Conservation (phyloP, 2,113 vertebrate genomes). For the Helogale parvula region DNA sequence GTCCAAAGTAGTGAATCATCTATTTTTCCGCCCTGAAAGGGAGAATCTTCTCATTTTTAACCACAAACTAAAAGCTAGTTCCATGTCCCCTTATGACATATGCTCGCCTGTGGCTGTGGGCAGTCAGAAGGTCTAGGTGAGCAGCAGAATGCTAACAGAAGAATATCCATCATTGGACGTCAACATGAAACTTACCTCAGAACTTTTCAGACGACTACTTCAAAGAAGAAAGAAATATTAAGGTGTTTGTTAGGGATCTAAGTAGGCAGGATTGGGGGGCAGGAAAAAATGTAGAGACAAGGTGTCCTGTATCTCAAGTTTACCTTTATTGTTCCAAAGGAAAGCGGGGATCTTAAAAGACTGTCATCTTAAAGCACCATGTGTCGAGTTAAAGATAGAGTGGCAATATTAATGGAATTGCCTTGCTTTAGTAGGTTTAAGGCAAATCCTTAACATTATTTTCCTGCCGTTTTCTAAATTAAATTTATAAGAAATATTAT, state of each 20-base stretch:
- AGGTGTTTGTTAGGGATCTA: constrained; percentile 18
- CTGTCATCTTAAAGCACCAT: constrained; percentile 71
- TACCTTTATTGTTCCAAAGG: constrained; percentile 75
- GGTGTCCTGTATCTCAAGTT: constrained; percentile 63
- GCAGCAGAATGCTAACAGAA: neutral
- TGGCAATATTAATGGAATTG: constrained; percentile 68
- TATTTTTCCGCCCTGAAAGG: neutral
- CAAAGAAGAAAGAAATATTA: constrained; percentile 52
- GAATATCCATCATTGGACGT: neutral
- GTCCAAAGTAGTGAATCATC: neutral
- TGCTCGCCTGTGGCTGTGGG: neutral
- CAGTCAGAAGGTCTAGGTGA: neutral
- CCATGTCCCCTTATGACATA: neutral
- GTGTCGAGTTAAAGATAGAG: constrained; percentile 77
- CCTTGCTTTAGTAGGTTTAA: constrained; percentile 80
- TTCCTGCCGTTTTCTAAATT: constrained; percentile 81
- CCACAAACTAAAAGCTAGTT: neutral
- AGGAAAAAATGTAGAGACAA: constrained; percentile 16
- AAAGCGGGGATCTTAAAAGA: constrained; percentile 67
- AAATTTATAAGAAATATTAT: constrained; percentile 81
- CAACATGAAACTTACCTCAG: neutral
- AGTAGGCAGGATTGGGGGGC: neutral
- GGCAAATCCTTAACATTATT: constrained; percentile 83
- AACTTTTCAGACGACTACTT: constrained; percentile 37
- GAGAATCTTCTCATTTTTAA: neutral